phyloP scores from a whole-genome alignment of 2,113 vertebrate species.

The Hyperopisus bebe region DNA sequence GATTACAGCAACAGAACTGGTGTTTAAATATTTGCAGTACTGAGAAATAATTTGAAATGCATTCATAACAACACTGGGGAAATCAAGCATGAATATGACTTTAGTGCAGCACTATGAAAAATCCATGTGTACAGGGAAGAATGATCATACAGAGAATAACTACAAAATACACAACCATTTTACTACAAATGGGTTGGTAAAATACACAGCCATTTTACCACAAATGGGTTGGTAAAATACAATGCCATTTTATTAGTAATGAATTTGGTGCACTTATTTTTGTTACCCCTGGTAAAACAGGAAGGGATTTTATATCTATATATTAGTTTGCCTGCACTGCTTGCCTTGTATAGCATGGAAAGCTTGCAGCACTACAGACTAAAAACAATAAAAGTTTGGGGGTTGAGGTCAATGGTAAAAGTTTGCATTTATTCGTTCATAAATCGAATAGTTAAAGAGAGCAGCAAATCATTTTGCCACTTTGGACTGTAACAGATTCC shows the following conservation, averaged over 20 bases:
- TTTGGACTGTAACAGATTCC: not conserved
- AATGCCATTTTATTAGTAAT: not conserved
- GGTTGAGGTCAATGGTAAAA: not conserved
- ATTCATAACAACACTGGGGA: constrained; percentile 10
- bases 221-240: not conserved
- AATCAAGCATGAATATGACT: not conserved
- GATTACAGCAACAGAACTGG: not conserved
- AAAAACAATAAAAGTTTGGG: not conserved
- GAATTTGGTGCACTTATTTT: not conserved
- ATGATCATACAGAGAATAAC: not conserved
- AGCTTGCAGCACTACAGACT: not conserved
- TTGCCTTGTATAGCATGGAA: not conserved
- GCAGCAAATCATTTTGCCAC: not conserved
- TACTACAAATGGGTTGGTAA: not conserved
- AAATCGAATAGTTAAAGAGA: not conserved
- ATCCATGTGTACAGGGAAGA: not conserved
- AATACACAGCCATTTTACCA: not conserved
- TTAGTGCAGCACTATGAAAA: not conserved
- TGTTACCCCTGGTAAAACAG: not conserved
- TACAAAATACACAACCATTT: not conserved
- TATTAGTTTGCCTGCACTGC: not conserved
- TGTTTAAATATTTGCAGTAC: not conserved
- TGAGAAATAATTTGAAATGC: not conserved
- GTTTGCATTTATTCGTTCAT: not conserved
- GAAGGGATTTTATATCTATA: not conserved